These are phyloP conservation scores for Nysson spinosus DNA, from an alignment of 2,888 invertebrate species.

Conservation along the genomic window DNA sequence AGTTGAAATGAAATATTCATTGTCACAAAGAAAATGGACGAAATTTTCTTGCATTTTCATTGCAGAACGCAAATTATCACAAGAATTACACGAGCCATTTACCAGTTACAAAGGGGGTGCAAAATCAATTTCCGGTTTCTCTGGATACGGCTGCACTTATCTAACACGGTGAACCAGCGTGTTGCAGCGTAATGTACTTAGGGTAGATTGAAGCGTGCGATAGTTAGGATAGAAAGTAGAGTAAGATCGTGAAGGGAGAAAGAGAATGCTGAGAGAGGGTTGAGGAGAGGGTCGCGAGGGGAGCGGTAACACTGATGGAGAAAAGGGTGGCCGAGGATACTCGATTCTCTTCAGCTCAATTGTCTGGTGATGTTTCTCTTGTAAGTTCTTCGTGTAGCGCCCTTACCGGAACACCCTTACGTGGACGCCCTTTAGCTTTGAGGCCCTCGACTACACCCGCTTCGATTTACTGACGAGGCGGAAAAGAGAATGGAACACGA, in stretches of 20 bases:
- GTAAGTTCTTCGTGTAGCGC: background rate
- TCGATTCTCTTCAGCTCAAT: conserved; percentile 28
- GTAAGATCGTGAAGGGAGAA: too few relatives aligned
- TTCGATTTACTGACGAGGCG: conserved; percentile 30
- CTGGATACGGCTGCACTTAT: conserved; percentile 16
- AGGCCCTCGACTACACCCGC: conserved; percentile 4
- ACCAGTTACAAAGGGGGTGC: conserved; percentile 5
- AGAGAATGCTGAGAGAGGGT: too few relatives aligned
- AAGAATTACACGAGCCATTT: too few relatives aligned
- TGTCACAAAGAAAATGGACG: too few relatives aligned
- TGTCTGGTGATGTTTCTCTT: conserved; percentile 39
- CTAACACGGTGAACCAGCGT: background rate
- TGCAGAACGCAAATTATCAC: too few relatives aligned
- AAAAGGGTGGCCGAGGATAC: background rate
- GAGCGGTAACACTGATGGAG: background rate
- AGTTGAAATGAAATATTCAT: too few relatives aligned
- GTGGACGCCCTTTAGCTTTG: background rate
- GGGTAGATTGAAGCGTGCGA: conserved; percentile 45
- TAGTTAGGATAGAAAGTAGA: conserved; percentile 21
- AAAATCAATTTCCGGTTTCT: conserved; percentile 33
- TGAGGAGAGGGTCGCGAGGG: background rate
- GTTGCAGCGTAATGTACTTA: conserved; percentile 45
- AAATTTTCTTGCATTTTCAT: too few relatives aligned
- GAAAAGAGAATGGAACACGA: background rate
- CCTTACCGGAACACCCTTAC: background rate